Base-by-base conservation (phyloP, 2,113 vertebrate genomes). In the Benitochromis conjunctus region DNA sequence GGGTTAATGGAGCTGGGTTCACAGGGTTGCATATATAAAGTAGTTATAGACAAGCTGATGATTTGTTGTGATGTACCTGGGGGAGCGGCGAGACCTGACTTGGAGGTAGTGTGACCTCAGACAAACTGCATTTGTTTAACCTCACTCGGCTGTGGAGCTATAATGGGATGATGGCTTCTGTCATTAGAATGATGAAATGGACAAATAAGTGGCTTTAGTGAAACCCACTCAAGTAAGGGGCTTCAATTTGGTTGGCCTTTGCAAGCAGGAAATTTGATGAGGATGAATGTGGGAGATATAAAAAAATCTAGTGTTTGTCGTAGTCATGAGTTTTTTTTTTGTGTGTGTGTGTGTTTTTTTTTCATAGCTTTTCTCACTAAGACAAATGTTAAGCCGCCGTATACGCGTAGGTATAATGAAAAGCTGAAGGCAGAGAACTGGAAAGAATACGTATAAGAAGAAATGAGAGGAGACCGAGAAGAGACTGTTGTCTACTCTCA, bases 101-200 rank as follows among this genome's bases (percentile, higher is more conserved):
- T 89, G 60, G 87, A 95, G 92, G 93, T 77, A 91, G 84, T 77
- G 71, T 79, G 86, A 94, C 91, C 95, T 97, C 83, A 89, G 89
- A 93, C 92, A 95, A 94, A 95, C 91, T 80, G 36, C 92, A 88
- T 95, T 96, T 96, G 91, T 96, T 90, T 90, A 93, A 91, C 92
- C 93, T 86, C 91, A 87, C 95, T 95, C 86, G 94, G 94, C 94
- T 90, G 93, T 91, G 92, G 80, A 29, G 14, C 93, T 89, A 81
- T 95, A 94, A 92, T 87, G 84, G 88, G 89, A 92, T 96, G 94
- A 95, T 96, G 92, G 95, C 88, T 90, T 69, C 91, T 89, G 93
- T 96, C 94, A 96, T 94, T 94, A 95, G 86, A 90, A 94, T 96
- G 96, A 97, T 97, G 96, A 97, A 97, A 96, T 96, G 91, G 94